Conservation (phyloP, 2,797 vertebrate genomes). For the Anomalospiza imberbis region DNA sequence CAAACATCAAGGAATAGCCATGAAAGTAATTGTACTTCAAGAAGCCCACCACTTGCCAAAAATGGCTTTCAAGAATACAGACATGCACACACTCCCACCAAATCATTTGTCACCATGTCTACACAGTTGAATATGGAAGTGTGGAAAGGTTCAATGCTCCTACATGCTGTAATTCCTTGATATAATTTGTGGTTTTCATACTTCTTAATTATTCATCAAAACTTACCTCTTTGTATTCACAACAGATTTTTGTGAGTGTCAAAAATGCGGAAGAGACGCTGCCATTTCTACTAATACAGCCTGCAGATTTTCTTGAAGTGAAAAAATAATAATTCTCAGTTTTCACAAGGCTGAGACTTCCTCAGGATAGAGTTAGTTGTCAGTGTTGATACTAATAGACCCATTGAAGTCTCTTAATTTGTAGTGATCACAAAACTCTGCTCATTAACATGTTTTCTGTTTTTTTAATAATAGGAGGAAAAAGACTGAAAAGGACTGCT, state of each 20-base stretch:
- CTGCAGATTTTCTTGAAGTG: neutral
- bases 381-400: neutral
- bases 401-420: neutral
- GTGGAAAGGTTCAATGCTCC: neutral
- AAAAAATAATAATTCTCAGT: neutral
- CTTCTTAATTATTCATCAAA: neutral
- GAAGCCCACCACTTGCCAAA: neutral
- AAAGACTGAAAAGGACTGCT: neutral
- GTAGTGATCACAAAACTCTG: neutral
- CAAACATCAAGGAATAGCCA: neutral
- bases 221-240: neutral
- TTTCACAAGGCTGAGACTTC: neutral
- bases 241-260: neutral
- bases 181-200: neutral
- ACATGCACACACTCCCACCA: fast-evolving
- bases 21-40: neutral
- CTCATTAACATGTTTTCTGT: neutral
- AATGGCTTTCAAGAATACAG: neutral
- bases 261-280: neutral
- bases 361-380: neutral
- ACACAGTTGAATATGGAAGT: neutral
- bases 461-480: neutral
- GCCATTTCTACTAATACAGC: neutral
- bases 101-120: neutral
- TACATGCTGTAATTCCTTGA: neutral